Conservation (phyloP, 2,888 invertebrate species). For the Thyatira batis region DNA sequence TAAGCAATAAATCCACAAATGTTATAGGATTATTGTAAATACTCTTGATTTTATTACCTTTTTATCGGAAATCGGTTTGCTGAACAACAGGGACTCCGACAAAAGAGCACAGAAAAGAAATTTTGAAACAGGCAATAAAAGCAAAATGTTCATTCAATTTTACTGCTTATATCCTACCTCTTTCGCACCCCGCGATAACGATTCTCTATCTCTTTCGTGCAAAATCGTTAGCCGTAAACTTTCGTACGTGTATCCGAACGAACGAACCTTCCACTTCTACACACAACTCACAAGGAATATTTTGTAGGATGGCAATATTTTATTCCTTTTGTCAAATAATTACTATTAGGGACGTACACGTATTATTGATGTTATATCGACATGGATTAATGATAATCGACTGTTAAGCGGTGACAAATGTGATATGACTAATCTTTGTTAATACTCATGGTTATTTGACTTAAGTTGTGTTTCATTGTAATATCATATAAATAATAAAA, state of each 20-base stretch:
- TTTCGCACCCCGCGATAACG: background rate
- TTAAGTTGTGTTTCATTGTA: too few relatives aligned
- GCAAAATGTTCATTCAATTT: background rate
- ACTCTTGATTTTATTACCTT: conserved; percentile 57
- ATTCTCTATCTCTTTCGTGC: background rate
- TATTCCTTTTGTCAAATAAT: background rate
- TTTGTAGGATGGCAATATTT: background rate
- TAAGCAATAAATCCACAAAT: conserved; percentile 14
- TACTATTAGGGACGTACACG: background rate
- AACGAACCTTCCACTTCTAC: too few relatives aligned
- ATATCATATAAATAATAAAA: too few relatives aligned
- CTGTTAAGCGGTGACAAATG: too few relatives aligned
- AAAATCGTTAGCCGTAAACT: background rate
- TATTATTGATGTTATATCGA: too few relatives aligned
- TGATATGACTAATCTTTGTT: too few relatives aligned
- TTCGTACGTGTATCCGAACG: conserved; percentile 2
- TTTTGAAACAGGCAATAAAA: background rate
- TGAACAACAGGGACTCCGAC: conserved; percentile 14
- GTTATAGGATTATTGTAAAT: conserved; percentile 40
- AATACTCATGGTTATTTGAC: too few relatives aligned
- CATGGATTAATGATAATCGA: too few relatives aligned
- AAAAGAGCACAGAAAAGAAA: conserved; percentile 9
- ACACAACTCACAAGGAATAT: background rate
- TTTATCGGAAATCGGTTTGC: conserved; percentile 14
- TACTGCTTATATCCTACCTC: background rate